These are phyloP conservation scores for Iguana delicatissima DNA, from an alignment of 2,797 vertebrate species.

Conservation along the genomic window DNA sequence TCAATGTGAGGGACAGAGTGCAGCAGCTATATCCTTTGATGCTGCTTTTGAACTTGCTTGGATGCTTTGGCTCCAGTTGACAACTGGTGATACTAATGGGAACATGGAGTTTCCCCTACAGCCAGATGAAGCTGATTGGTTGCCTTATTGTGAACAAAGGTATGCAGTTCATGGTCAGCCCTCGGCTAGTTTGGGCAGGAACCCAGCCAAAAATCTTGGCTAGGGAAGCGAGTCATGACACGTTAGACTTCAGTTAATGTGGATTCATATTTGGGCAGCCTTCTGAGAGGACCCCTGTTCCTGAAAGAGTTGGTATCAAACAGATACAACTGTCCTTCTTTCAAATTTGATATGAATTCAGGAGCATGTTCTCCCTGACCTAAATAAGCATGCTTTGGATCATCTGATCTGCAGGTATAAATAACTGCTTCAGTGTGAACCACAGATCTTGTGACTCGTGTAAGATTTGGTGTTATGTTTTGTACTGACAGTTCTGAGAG, in stretches of 20 bases:
- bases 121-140: neutral
- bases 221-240: constrained; percentile 3
- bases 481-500: constrained; percentile 41
- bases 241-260: neutral
- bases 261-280: neutral
- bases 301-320: neutral
- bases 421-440: constrained; percentile 13
- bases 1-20: neutral
- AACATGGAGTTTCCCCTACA: neutral
- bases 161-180: neutral
- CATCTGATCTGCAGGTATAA: constrained; percentile 11
- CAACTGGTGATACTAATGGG: neutral
- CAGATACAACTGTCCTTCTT: neutral
- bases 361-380: constrained; percentile 12
- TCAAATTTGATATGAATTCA: neutral
- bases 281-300: neutral
- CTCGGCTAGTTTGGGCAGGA: neutral
- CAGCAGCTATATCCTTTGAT: neutral
- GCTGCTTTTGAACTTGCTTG: neutral
- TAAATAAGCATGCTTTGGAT: constrained; percentile 2
- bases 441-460: constrained; percentile 35
- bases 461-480: constrained; percentile 33
- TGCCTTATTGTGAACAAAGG: constrained; percentile 5
- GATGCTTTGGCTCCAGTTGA: neutral
- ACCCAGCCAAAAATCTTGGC: neutral